These are phyloP conservation scores for Procambarus virginalis DNA, from an alignment of 1,140 invertebrate genomes.

Conservation along the genomic window DNA sequence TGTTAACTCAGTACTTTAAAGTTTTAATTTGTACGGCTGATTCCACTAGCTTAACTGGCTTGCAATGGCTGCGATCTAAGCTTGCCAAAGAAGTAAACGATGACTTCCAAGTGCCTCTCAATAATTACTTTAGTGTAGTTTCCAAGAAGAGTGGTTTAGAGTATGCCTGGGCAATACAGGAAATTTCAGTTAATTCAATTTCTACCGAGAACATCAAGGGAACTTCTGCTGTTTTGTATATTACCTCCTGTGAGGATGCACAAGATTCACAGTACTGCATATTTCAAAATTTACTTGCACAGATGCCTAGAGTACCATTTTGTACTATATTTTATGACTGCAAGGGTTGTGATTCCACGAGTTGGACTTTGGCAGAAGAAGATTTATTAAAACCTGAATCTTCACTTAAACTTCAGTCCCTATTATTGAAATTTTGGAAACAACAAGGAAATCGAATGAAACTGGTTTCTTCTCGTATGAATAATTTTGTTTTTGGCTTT, in stretches of 20 bases:
- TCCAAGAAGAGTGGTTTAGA: slow-evolving; percentile 42
- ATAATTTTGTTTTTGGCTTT: slow-evolving; percentile 28
- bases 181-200: background rate
- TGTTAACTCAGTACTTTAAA: slow-evolving; percentile 57
- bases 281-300: background rate
- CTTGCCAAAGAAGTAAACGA: background rate
- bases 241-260: background rate
- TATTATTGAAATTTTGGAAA: slow-evolving; percentile 30
- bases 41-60: background rate
- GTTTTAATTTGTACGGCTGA: slow-evolving; percentile 36
- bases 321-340: background rate
- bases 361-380: slow-evolving; percentile 43
- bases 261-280: background rate
- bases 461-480: slow-evolving; percentile 8
- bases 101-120: background rate
- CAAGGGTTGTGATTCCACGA: background rate
- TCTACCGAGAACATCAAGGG: background rate
- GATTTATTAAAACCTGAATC: slow-evolving; percentile 42
- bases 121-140: slow-evolving; percentile 27
- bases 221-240: slow-evolving; percentile 42
- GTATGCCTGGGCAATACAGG: slow-evolving; percentile 31
- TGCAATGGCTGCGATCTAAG: slow-evolving; percentile 43
- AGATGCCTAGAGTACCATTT: background rate
- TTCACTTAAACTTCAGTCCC: slow-evolving; percentile 31
- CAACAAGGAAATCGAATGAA: background rate